A percentile compares a stretch with the other conserved stretches of the same genome.
phyloP scores from a whole-genome alignment of 2,113 vertebrate genomes.

The Oreochromis spilurus region DNA sequence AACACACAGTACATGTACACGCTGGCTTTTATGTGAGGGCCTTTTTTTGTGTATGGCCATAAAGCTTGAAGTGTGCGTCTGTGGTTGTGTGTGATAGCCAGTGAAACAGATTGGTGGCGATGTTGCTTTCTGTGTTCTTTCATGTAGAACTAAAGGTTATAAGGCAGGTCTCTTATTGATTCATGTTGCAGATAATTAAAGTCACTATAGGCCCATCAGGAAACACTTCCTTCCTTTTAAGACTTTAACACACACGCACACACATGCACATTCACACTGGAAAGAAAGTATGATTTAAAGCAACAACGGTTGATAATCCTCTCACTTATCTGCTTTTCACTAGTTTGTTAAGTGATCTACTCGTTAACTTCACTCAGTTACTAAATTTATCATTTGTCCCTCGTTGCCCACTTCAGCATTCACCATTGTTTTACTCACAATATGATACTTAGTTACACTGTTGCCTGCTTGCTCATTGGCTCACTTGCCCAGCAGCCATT shows the following conservation, averaged over 20 bases:
- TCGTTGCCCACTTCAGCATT: background rate
- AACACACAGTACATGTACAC: background rate
- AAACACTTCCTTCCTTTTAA: background rate
- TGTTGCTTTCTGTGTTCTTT: slow-evolving; percentile 5
- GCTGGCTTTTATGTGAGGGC: background rate
- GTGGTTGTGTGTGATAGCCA: background rate
- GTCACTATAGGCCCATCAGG: slow-evolving; percentile 3
- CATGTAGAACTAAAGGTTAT: slow-evolving; percentile 29
- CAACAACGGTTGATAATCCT: background rate
- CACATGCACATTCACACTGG: background rate
- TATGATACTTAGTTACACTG: background rate
- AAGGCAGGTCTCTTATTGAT: slow-evolving; percentile 14
- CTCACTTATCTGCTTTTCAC: background rate
- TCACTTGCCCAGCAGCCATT: background rate
- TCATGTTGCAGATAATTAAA: slow-evolving; percentile 42
- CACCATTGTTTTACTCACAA: background rate
- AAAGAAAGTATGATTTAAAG: background rate
- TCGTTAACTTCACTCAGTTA: background rate
- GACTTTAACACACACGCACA: background rate
- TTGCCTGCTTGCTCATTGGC: background rate
- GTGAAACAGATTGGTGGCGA: background rate
- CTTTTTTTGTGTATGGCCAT: background rate
- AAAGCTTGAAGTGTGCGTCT: background rate
- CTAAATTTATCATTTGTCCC: background rate
- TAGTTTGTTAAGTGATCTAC: background rate